Evolutionary conservation across 2,113 vertebrate genomes (phyloP), one percentile per base, ranked within the genome.

Genomic region (Leptodactylus fuscus): DNA sequence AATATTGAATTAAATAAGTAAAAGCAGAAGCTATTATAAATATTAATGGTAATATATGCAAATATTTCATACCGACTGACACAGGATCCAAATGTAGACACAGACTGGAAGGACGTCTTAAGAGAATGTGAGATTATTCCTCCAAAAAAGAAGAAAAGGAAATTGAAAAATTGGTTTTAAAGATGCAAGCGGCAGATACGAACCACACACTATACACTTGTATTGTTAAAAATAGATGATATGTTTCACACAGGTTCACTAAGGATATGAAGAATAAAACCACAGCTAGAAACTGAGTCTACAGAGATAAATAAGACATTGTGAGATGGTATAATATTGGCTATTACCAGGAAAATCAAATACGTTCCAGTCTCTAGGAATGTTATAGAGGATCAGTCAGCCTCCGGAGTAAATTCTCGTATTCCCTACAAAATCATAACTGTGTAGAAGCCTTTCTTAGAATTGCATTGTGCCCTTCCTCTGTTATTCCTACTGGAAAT

Each of bases 81-180:
- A 77, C 82, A 94, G 93, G 90, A 94, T 88, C 91, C 91, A 85
- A 92, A 93, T 82, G 92, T 94, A 93, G 93, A 91, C 74, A 93
- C 90, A 36, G 91, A 93, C 85, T 91, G 92, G 92, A 94, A 94
- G 86, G 93, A 93, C 7, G 87, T 90, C 80, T 83, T 89, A 51
- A 92, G 91, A 90, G 36, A 89, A 69, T 94, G 93, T 89, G 91
- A 91, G 80, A 91, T 93, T 88, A 88, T 94, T 88, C 91, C 91
- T 87, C 90, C 91, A 34, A 93, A 94, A 88, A 92, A 53, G 48
- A 48, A 1, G 89, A 93, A 88, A 91, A 91, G 88, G 89, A 93
- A 91, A 87, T 18, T 70, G 91, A 92, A 90, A 91, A 94, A 88
- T 91, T 89, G 86, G 89, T 89, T 90, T 88, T 92, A 87, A 13